These are phyloP conservation scores for Ecliptopera silaceata DNA, from an alignment of 2,888 invertebrate species.

Conservation along the genomic window DNA sequence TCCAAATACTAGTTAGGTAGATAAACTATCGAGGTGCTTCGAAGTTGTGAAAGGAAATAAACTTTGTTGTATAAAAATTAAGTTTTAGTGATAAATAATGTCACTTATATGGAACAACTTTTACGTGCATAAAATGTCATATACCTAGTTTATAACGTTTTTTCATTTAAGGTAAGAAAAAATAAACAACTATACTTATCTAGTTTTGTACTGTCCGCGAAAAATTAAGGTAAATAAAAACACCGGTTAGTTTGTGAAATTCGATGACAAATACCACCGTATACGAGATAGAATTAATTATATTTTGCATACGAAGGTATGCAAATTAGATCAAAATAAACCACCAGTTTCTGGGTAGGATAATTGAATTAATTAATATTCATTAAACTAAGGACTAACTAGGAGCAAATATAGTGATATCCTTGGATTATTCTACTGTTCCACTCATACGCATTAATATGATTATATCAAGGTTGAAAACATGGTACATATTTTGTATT, in stretches of 20 bases:
- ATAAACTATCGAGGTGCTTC: conserved; percentile 29
- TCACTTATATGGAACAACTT: not conserved
- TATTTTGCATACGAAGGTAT: conserved; percentile 7
- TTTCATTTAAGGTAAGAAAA: no score
- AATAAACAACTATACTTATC: no score
- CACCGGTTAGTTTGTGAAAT: not conserved
- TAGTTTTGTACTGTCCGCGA: no score
- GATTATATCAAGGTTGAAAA: no score
- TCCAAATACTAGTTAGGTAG: conserved; percentile 41
- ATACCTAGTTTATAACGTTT: no score
- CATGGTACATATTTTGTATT: no score
- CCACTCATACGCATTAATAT: no score
- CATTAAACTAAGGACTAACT: conserved; percentile 5
- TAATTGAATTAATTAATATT: conserved; percentile 15
- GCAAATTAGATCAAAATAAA: conserved; percentile 13
- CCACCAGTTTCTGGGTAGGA: not conserved
- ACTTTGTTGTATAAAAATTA: conserved; percentile 14
- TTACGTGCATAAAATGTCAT: not conserved
- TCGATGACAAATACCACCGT: not conserved
- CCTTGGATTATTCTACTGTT: not conserved
- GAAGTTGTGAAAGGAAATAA: conserved; percentile 30
- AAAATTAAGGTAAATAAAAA: not conserved
- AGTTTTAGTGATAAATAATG: conserved; percentile 5
- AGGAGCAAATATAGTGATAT: not conserved
- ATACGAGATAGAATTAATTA: not conserved